Base-by-base conservation (phyloP, 2,888 invertebrate genomes). In the Calameuta idolon region DNA sequence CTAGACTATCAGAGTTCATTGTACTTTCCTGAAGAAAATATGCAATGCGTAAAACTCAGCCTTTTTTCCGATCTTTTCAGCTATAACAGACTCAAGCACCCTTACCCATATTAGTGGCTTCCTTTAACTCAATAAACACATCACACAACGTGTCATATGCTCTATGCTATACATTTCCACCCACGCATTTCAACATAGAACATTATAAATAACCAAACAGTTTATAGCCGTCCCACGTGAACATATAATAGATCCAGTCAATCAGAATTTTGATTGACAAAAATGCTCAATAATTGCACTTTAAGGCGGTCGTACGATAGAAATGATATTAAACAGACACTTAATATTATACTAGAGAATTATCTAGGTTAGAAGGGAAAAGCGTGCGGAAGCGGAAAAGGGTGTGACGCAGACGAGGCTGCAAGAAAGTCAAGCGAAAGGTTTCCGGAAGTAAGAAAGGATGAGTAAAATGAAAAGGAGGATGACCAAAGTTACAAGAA, bases 391-490 rank as follows among this genome's bases (percentile, higher is more conserved):
- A 75, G 76, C 35, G 75, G 34, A 75, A 77, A 77, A 84, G 78
- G 68, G 77, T 75, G 80, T 68, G 78, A 76, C 81, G 12, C 30
- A 55, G 76, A 76, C 74, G 75, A 78, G 81, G 77, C 74, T 31
- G 69, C 71, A 75, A 75, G 77, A 69, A 75, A 75, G 76, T 75
- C 75, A 74, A 77, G 79, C 68, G 69, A 75, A 79, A 77, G 79
- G 75, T 79, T 79, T 75, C 9, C 40, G 79, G 81, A 79, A 73
- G 73, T 75, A 69, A 80, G 74, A 74, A 74, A 76, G 31, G 77
- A 69, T 81, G 80, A 83, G 76, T 82, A 83, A 86, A 85, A 82
- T 83, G 79, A 82, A 81, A 82, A 55, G 23, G 9, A 23, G 9
- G 23, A 55, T 55, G 5, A 55, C 9, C 40, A 15, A 55, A 40